Conservation (phyloP, 1,140 invertebrate species). For the Papilio polyxenes region DNA sequence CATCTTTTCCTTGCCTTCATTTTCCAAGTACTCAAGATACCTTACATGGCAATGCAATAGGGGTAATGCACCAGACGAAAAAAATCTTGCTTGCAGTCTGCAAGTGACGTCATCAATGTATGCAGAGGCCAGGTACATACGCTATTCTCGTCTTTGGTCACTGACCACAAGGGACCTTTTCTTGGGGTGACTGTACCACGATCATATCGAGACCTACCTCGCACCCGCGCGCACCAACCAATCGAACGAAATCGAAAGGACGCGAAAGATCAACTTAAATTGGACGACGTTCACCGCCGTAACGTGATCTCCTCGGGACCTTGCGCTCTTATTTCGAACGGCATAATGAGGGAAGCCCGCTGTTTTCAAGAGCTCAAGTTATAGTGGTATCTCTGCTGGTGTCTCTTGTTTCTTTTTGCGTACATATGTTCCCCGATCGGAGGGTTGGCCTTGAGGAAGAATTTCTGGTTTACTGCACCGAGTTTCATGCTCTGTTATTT, state of each 20-base stretch:
- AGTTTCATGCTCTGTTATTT: conserved; percentile 65
- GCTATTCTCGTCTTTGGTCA: conserved; percentile 77
- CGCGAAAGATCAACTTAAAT: conserved; percentile 52
- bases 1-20: conserved; percentile 6
- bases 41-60: conserved; percentile 2
- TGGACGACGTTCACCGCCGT: conserved; percentile 43
- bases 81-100: conserved; percentile 34
- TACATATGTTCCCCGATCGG: conserved; percentile 75
- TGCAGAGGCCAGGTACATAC: conserved; percentile 63
- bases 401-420: conserved; percentile 66
- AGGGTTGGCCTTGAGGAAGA: conserved; percentile 72
- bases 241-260: conserved; percentile 51
- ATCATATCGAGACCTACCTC: conserved; percentile 56
- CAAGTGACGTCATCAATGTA: conserved; percentile 63
- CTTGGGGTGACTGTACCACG: conserved; percentile 75
- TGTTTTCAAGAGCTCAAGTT: conserved; percentile 55
- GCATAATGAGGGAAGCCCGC: conserved; percentile 62
- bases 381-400: conserved; percentile 49
- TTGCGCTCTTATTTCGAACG: conserved; percentile 47
- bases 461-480: conserved; percentile 63
- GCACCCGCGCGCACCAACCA: conserved; percentile 39
- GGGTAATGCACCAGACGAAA: conserved; percentile 28
- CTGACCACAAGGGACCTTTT: conserved; percentile 75
- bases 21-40: conserved; percentile 20
- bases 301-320: conserved; percentile 34